Conservation (phyloP, 2,797 vertebrate genomes). For the Catharus ustulatus region DNA sequence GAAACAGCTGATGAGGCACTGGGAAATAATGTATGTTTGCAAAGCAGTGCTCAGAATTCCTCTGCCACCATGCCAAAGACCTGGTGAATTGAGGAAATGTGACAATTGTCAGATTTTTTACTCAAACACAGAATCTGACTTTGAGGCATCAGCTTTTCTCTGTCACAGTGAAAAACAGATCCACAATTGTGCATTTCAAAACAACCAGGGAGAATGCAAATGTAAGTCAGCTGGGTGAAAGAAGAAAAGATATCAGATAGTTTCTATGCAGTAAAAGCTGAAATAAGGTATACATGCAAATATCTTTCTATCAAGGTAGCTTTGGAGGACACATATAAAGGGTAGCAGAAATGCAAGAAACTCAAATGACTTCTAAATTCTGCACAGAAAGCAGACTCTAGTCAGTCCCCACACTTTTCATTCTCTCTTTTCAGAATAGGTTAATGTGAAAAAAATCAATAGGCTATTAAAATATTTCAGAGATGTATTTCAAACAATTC, state of each 20-base stretch:
- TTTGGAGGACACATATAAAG: constrained; percentile 9
- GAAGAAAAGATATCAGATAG: not conserved
- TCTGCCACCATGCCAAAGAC: constrained; percentile 33
- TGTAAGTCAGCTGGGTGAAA: not conserved
- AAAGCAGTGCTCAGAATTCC: not conserved
- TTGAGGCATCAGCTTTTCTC: not conserved
- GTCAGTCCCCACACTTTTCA: not conserved
- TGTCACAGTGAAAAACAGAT: constrained; percentile 11
- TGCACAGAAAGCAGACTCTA: constrained; percentile 19
- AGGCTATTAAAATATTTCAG: constrained; percentile 59
- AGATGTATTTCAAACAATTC: constrained; percentile 32
- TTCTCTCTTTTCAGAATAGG: not conserved
- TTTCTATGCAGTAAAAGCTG: not conserved
- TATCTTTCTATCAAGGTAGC: not conserved
- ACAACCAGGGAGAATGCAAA: not conserved
- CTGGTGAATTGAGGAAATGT: not conserved
- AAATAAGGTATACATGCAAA: not conserved
- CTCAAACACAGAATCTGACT: not conserved
- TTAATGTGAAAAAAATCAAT: constrained; percentile 38
- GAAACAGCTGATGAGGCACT: not conserved
- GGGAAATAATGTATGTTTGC: not conserved
- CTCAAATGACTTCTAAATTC: constrained; percentile 7
- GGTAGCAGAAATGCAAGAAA: not conserved
- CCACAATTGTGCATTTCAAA: not conserved
- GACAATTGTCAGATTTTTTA: constrained; percentile 10